Evolutionary conservation across 2,888 invertebrate species (phyloP).

Genomic region (Dilophus febrilis): DNA sequence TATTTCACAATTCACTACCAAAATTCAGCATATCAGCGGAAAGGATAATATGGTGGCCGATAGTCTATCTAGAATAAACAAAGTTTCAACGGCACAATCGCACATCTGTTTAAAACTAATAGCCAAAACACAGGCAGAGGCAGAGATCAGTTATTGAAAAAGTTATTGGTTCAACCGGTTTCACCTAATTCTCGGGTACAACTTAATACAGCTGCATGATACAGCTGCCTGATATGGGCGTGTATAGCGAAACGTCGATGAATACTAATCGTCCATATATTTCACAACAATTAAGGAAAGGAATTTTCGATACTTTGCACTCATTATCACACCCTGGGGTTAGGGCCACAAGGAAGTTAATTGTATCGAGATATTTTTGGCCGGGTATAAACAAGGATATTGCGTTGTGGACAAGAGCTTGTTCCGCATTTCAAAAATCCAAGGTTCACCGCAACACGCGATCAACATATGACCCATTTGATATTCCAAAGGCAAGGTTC

Average conservation of each 20-base stretch:
- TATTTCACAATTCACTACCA: constrained; percentile 6
- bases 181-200: too few species aligned
- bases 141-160: too few species aligned
- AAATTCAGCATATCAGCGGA: constrained; percentile 5
- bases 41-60: constrained; percentile 7
- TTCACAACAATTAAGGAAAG: constrained; percentile 8
- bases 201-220: too few species aligned
- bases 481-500: background rate
- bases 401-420: constrained; percentile 4
- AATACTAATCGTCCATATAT: constrained; percentile 11
- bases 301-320: background rate
- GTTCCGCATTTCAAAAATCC: background rate
- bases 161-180: too few species aligned
- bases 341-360: constrained; percentile 10
- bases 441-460: background rate
- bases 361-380: constrained; percentile 11
- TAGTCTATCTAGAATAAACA: constrained; percentile 3
- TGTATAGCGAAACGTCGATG: background rate
- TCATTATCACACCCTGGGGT: constrained; percentile 11
- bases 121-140: background rate
- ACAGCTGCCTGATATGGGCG: too few species aligned
- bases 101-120: background rate
- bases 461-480: background rate
- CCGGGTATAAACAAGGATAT: background rate
- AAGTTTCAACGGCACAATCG: too few species aligned